Percentiles rank a stretch among this genome's conserved stretches.
phyloP scores from a whole-genome alignment of 2,888 invertebrate genomes.

The Mesopsocus fuscifrons region DNA sequence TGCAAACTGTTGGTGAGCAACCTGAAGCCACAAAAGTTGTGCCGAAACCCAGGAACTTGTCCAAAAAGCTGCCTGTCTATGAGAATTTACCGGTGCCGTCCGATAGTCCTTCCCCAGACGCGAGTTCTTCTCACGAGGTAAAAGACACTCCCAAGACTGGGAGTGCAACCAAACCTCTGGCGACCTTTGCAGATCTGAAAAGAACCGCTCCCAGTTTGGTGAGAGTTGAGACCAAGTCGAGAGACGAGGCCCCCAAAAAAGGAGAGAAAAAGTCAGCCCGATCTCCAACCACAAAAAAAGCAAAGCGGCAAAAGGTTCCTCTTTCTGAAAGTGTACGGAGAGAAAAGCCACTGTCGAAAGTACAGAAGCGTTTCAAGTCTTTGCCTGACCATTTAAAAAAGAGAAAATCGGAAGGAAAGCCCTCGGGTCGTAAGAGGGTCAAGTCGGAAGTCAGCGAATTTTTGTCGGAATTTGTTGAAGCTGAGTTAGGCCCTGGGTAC shows the following conservation, averaged over 20 bases:
- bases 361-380: neutral
- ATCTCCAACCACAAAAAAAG: neutral
- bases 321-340: conserved; percentile 3
- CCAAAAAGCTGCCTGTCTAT: neutral
- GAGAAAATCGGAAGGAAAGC: neutral
- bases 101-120: neutral
- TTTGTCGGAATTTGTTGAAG: neutral
- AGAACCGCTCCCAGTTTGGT: conserved; percentile 3
- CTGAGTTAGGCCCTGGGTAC: conserved; percentile 1
- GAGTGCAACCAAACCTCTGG: neutral
- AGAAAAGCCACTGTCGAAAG: conserved; percentile 5
- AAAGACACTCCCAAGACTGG: neutral
- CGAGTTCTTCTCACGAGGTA: neutral
- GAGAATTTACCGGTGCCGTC: conserved; percentile 3
- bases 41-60: neutral
- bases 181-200: conserved; percentile 6
- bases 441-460: neutral
- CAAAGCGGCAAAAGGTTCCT: neutral
- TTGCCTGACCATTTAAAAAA: neutral
- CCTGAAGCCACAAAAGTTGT: neutral
- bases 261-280: neutral
- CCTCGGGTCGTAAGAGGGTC: neutral
- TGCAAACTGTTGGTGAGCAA: neutral
- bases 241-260: neutral
- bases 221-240: neutral